A percentile compares a stretch with the other conserved stretches of the same genome.
These are phyloP conservation scores for Idaea aversata DNA, from an alignment of 2,888 invertebrate species.

Conservation along the genomic window DNA sequence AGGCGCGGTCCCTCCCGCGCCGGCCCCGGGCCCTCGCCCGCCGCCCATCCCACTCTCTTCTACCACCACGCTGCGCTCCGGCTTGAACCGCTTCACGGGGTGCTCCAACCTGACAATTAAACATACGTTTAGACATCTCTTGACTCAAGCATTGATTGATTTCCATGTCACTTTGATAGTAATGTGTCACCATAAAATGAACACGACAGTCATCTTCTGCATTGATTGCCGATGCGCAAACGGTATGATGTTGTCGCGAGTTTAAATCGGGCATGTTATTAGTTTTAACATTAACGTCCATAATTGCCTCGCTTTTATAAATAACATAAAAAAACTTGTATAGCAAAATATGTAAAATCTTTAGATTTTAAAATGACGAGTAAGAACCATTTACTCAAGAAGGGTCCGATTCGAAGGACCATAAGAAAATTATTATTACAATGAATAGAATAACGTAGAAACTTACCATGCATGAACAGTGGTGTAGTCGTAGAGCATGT, in stretches of 20 bases:
- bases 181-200: conserved; percentile 48
- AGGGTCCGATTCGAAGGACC: too few species aligned
- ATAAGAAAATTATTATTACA: too few species aligned
- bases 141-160: too few species aligned
- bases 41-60: conserved; percentile 49
- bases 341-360: not conserved
- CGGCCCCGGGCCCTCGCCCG: conserved; percentile 80
- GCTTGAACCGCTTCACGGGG: conserved; percentile 93
- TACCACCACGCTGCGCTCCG: conserved; percentile 71
- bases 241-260: conserved; percentile 56
- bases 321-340: not conserved
- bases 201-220: conserved; percentile 48
- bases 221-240: conserved; percentile 48
- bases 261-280: conserved; percentile 43
- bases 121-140: not conserved
- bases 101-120: conserved; percentile 86
- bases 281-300: conserved; percentile 35
- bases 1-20: conserved; percentile 70
- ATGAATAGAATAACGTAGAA: too few species aligned
- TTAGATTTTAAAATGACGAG: too few species aligned
- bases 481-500: conserved; percentile 94
- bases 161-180: not conserved
- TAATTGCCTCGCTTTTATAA: conserved; percentile 38
- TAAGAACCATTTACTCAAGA: too few species aligned
- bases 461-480: conserved; percentile 91